Percentiles rank a stretch among this genome's conserved stretches.
Conservation (phyloP, 2,113 vertebrate species). For the Speoplatyrhinus poulsoni region DNA sequence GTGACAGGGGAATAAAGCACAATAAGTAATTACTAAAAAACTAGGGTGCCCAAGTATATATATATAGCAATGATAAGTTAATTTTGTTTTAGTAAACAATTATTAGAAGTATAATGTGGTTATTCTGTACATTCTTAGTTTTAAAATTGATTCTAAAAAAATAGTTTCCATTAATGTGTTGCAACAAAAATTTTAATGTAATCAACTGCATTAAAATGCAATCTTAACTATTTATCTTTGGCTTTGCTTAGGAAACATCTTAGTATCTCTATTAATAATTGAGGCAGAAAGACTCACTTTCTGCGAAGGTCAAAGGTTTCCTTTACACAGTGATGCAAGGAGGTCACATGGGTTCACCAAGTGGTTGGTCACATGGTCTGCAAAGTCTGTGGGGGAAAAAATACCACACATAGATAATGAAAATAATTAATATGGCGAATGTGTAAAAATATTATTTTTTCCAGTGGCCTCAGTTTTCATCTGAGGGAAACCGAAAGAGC, state of each 20-base stretch:
- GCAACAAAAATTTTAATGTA: neutral
- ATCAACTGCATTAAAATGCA: neutral
- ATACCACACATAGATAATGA: slow-evolving; percentile 37
- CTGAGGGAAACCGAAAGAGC: too few relatives aligned
- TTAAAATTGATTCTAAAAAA: neutral
- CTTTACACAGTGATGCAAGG: slow-evolving; percentile 43
- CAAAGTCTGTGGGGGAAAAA: slow-evolving; percentile 17
- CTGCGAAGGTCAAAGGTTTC: slow-evolving; percentile 53
- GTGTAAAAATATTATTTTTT: slow-evolving; percentile 41
- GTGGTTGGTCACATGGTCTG: slow-evolving; percentile 30
- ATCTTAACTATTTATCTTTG: neutral
- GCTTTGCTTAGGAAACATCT: neutral
- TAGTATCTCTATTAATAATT: slow-evolving; percentile 44
- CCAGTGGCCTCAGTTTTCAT: too few relatives aligned
- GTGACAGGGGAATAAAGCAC: neutral
- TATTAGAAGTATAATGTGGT: neutral
- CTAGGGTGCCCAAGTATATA: neutral
- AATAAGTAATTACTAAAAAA: neutral
- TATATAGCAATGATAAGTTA: too few relatives aligned
- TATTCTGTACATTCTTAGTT: neutral
- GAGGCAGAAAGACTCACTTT: slow-evolving; percentile 46
- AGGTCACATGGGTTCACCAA: slow-evolving; percentile 54
- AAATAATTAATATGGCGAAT: slow-evolving; percentile 48
- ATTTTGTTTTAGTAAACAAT: too few relatives aligned
- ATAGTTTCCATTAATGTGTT: neutral